Evolutionary conservation across 2,113 vertebrate genomes (phyloP), one percentile per base, ranked within the genome.

Genomic region (Pteropus alecto): DNA sequence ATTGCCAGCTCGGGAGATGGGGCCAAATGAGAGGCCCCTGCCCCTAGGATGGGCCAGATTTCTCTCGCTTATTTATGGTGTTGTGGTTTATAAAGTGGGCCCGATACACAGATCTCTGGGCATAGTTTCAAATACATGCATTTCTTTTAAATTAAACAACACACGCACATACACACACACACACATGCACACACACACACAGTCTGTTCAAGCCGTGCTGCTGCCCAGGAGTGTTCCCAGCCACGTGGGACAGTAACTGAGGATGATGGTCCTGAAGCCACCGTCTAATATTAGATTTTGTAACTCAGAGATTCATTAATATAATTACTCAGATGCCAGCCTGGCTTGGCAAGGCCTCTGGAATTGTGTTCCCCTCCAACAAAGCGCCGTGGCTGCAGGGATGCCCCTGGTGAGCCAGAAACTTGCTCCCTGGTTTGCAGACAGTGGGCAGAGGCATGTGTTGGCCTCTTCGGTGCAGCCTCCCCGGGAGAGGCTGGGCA

Each of bases 231-330:
- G 85, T 60, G 51, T 89, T 88, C 89, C 88, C 3, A 26, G 95
- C 94, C 93, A 81, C 15, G 46, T 95, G 97, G 96, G 95, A 94
- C 24, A 48, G 86, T 87, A 41, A 76, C 97, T 35, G 63, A 93
- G 90, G 87, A 83, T 33, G 87, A 82, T 89, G 86, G 60, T 79
- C 85, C 83, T 51, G 74, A 89, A 93, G 91, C 94, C 90, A 87
- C 89, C 10, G 1, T 93, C 95, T 97, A 96, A 97, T 95, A 96
- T 96, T 98, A 98, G 97, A 97, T 94, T 94, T 96, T 94, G 84
- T 89, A 97, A 95, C 88, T 95, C 79, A 70, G 96, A 97, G 95
- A 97, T 94, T 96, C 96, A 96, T 98, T 97, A 96, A 97, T 97
- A 70, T 83, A 95, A 97, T 97, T 87, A 95, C 93, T 95, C 93